Evolutionary conservation across 2,797 vertebrate species (phyloP).

Genomic region (Merluccius polli): DNA sequence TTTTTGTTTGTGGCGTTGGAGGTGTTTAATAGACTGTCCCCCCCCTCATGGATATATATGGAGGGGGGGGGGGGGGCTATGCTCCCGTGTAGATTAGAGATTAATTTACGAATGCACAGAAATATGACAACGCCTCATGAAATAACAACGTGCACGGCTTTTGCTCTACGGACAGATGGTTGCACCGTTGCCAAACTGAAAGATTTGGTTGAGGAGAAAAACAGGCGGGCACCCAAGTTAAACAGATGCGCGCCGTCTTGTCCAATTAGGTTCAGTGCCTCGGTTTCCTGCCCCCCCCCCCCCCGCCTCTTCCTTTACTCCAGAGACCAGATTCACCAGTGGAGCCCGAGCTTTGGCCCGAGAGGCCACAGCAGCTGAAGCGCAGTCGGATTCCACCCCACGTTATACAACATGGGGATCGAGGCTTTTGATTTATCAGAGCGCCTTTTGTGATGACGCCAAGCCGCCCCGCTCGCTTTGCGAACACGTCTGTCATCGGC

Average conservation of each 20-base stretch:
- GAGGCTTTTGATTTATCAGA: conserved; percentile 63
- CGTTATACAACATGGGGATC: conserved; percentile 56
- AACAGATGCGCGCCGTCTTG: conserved; percentile 39
- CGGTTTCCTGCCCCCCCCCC: conserved; percentile 8
- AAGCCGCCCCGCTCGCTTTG: conserved; percentile 64
- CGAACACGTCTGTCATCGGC: conserved; percentile 62
- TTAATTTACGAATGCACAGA: too few species aligned
- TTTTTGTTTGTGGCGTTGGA: too few species aligned
- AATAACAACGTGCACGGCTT: conserved; percentile 53
- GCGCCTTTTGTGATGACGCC: conserved; percentile 67
- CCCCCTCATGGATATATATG: too few species aligned
- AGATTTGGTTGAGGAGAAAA: conserved; percentile 43
- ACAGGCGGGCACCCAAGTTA: conserved; percentile 37
- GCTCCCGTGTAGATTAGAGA: too few species aligned
- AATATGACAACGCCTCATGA: not conserved
- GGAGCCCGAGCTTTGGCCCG: not conserved
- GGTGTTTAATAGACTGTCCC: too few species aligned
- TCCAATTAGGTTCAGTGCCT: conserved; percentile 39
- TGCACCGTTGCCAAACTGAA: conserved; percentile 36
- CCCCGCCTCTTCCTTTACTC: conserved; percentile 23
- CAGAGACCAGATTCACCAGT: conserved; percentile 27
- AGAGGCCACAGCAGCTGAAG: not conserved
- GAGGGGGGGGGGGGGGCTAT: too few species aligned
- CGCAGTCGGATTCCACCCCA: conserved; percentile 32
- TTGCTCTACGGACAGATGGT: conserved; percentile 40